A percentile compares a stretch with the other conserved stretches of the same genome.
Conservation (phyloP, 2,797 vertebrate genomes). For the Basileuterus tristriatus region DNA sequence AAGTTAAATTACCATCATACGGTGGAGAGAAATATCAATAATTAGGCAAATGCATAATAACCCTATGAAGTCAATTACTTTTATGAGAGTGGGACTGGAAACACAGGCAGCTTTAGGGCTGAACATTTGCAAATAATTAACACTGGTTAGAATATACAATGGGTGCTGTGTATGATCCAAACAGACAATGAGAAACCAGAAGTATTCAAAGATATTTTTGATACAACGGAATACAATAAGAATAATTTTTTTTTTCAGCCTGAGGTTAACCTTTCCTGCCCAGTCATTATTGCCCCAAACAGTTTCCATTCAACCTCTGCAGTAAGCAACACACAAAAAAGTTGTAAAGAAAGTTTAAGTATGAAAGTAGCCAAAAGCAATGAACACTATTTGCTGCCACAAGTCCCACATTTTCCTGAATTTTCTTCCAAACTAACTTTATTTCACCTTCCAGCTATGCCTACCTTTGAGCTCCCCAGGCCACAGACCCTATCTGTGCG, state of each 20-base stretch:
- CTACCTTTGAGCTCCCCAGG: neutral
- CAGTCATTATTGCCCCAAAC: neutral
- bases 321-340: neutral
- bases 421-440: neutral
- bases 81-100: slow-evolving; percentile 37
- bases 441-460: neutral
- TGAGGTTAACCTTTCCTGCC: neutral
- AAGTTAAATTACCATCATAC: slow-evolving; percentile 54
- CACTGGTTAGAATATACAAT: slow-evolving; percentile 24
- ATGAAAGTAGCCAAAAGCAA: neutral
- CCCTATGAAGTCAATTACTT: slow-evolving; percentile 47
- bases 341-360: neutral
- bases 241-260: neutral
- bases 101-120: neutral
- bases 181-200: slow-evolving; percentile 50
- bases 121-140: slow-evolving; percentile 65
- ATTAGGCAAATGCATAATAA: slow-evolving; percentile 47
- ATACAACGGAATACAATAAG: slow-evolving; percentile 14
- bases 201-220: slow-evolving; percentile 43
- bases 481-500: neutral
- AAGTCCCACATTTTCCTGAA: neutral
- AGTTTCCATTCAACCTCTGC: neutral
- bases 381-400: neutral
- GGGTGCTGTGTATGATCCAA: slow-evolving; percentile 17
- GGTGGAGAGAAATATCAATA: slow-evolving; percentile 7